Evolutionary conservation across 1,140 invertebrate genomes (phyloP), one percentile per base, ranked within the genome.

Genomic region (Hyphantria cunea): DNA sequence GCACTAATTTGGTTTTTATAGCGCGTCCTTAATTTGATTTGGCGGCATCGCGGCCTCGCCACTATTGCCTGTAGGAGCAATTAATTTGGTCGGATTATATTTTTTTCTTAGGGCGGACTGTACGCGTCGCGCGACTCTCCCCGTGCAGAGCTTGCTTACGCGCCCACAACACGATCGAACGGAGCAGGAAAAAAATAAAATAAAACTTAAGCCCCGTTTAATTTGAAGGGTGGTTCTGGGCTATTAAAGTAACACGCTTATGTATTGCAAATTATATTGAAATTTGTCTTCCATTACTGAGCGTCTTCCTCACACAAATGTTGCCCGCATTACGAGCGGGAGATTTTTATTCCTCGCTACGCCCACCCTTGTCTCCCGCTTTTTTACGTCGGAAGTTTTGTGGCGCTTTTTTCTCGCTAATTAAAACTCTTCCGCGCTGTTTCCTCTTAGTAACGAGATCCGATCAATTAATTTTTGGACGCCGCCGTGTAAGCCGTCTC

Each of bases 211-310:
- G 91, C 91, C 82, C 83, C 87, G 87, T 91, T 92, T 92, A 92
- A 92, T 92, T 92, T 92, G 89, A 89, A 86, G 89, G 91, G 89
- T 90, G 89, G 91, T 92, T 92, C 90, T 86, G 90, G 90, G 83
- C 91, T 91, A 91, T 92, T 92, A 91, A 92, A 91, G 89, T 91
- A 91, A 91, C 89, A 92, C 91, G 91, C 90, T 90, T 91, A 92
- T 91, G 90, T 92, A 92, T 91, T 91, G 88, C 88, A 92, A 92
- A 92, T 92, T 91, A 91, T 91, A 91, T 92, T 90, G 91, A 92
- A 91, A 91, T 92, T 92, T 92, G 86, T 88, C 86, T 89, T 88
- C 89, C 86, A 89, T 90, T 91, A 89, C 86, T 82, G 83, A 83
- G 83, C 78, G 82, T 84, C 86, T 89, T 88, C 86, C 84, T 89